Conservation (phyloP, 2,888 invertebrate genomes). For the Phyto melanocephala region DNA sequence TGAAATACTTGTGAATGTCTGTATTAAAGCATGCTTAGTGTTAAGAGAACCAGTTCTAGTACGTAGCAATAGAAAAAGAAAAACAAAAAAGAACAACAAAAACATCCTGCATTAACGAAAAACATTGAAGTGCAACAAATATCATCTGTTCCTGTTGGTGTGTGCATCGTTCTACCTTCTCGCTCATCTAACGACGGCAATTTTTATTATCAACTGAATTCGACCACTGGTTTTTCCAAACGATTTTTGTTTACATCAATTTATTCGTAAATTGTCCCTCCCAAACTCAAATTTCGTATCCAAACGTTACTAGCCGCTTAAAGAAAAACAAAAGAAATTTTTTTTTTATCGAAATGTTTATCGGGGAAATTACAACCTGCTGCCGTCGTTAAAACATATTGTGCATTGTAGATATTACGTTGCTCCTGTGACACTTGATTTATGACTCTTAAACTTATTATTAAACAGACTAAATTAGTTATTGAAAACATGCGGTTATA, state of each 20-base stretch:
- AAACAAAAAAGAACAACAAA: background rate
- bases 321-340: constrained; percentile 6
- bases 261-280: background rate
- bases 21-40: background rate
- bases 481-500: background rate
- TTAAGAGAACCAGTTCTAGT: background rate
- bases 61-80: background rate
- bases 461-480: background rate
- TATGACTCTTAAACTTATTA: constrained; percentile 34
- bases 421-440: constrained; percentile 53
- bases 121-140: constrained; percentile 24
- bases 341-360: constrained; percentile 23
- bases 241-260: background rate
- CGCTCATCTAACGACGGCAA: constrained; percentile 30
- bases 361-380: constrained; percentile 56
- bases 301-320: background rate
- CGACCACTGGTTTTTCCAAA: constrained; percentile 40
- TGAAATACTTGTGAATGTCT: background rate
- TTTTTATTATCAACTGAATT: constrained; percentile 33
- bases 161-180: background rate
- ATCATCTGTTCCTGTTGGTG: constrained; percentile 48
- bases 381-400: constrained; percentile 56
- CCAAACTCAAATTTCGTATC: background rate
- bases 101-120: constrained; percentile 26
- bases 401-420: background rate